Percentiles rank a stretch among this genome's conserved stretches.
These are phyloP conservation scores for Chelmon rostratus DNA, from an alignment of 2,797 vertebrate genomes.

Conservation along the genomic window DNA sequence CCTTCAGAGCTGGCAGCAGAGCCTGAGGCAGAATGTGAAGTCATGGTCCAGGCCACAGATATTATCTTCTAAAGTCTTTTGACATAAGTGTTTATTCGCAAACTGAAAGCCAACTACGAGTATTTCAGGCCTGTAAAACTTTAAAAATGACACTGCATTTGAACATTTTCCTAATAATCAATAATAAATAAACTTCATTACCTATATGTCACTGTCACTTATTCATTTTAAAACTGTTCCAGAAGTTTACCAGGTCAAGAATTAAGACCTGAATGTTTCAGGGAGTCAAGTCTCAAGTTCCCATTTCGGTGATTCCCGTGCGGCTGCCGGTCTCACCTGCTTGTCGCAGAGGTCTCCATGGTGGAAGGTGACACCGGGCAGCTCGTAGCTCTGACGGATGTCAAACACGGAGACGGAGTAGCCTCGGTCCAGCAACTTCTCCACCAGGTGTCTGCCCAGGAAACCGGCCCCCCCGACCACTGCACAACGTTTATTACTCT, in stretches of 20 bases:
- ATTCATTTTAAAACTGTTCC: not conserved
- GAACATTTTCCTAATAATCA: not conserved
- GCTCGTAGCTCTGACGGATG: conserved; percentile 89
- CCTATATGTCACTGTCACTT: not conserved
- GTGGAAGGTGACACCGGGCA: conserved; percentile 89
- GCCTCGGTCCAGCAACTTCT: conserved; percentile 90
- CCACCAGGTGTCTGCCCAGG: conserved; percentile 94
- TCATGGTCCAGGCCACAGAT: not conserved
- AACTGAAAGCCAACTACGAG: not conserved
- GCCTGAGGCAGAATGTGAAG: conserved; percentile 80
- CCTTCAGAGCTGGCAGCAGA: conserved; percentile 89
- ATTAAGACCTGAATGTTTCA: no score
- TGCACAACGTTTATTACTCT: conserved; percentile 90
- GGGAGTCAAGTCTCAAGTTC: no score
- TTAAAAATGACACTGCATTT: not conserved
- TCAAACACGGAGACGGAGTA: conserved; percentile 94
- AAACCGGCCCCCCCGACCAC: conserved; percentile 97
- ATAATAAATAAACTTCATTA: not conserved
- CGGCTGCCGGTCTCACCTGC: conserved; percentile 81
- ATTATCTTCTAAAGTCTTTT: not conserved
- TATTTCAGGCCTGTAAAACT: not conserved
- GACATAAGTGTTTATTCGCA: not conserved
- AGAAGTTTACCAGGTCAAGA: not conserved
- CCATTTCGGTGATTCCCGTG: no score
- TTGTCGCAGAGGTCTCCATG: conserved; percentile 93